phyloP scores from a whole-genome alignment of 2,888 invertebrate species.

The Dinocampus coccinellae region DNA sequence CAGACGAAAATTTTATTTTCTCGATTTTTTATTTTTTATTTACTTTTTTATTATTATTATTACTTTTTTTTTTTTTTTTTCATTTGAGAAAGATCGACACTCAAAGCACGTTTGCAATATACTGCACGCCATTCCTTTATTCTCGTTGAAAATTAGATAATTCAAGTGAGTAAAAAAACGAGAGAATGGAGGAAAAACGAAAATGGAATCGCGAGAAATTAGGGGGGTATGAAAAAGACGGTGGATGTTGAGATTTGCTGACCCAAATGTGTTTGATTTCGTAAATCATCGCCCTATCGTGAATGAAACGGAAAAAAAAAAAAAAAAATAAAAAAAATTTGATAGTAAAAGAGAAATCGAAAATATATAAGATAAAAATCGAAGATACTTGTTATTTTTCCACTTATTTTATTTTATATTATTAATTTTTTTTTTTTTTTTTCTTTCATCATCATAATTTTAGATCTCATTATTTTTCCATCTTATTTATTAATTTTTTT shows the following conservation, averaged over 20 bases:
- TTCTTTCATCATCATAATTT: neutral
- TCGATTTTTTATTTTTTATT: neutral
- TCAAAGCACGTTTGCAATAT: conserved; percentile 34
- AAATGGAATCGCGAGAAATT: too few species aligned
- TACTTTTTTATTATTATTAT: too few species aligned
- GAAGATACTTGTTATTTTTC: too few species aligned
- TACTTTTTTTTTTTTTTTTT: conserved; percentile 1
- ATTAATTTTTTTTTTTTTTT: neutral
- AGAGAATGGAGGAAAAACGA: too few species aligned
- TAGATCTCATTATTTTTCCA: too few species aligned
- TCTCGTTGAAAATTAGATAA: conserved; percentile 24
- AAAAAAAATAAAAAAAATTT: too few species aligned
- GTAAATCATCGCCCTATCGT: too few species aligned
- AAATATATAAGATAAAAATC: too few species aligned
- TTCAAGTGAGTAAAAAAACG: conserved; percentile 21
- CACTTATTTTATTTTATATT: neutral
- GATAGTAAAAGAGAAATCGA: too few species aligned
- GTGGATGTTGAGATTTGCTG: conserved; percentile 12
- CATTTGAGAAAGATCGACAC: conserved; percentile 8
- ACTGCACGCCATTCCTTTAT: conserved; percentile 16
- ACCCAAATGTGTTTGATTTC: too few species aligned
- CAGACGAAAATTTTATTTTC: neutral
- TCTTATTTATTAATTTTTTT: too few species aligned
- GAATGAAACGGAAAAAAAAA: too few species aligned
- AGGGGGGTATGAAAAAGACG: neutral